Evolutionary conservation across 2,113 vertebrate species (phyloP), one percentile per base, ranked within the genome.

Genomic region (Sylvia atricapilla): DNA sequence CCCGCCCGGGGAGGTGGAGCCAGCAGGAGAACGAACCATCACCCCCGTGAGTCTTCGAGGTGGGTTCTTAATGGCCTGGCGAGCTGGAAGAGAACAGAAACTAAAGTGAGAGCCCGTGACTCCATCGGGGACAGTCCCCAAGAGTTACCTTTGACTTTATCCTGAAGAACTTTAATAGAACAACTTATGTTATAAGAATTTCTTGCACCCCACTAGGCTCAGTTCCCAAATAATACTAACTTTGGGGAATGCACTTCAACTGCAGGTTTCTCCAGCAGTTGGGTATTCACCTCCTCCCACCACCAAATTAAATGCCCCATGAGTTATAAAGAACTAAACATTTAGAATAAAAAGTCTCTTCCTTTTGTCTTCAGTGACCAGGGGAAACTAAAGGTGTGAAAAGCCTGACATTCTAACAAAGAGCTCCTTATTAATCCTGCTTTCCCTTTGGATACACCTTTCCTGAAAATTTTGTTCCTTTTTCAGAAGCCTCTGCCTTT

Each of bases 31-130:
- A 30, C 99, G 99, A 35, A 99, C 98, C 64, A 99, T 98, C 73
- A 99, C 98, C 72, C 98, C 99, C 3, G 99, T 98, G 41, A 99
- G 95, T 55, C 99, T 98, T 86, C 99, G 99, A 6, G 99, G 99
- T 0, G 99, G 98, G 97, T 99, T 99, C 97, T 99, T 99, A 88
- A 98, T 97, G 63, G 98, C 99, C 97, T 99, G 99, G 50, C 99
- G 99, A 97, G 98, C 99, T 99, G 97, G 9, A 94, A 98, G 41
- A 80, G 64, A 85, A 52, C 46, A 92, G 30, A 53, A 88, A 87
- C 28, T 18, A 8, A 30, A 59, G 56, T 59, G 35, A 87, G 69
- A 94, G 39, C 58, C 60, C 15, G 3, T 24, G 14, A 59, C 20
- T 67, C 44, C 55, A 67, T 15, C 21, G 12, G 44, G 46, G 50